A percentile compares a stretch with the other conserved stretches of the same genome.
Evolutionary conservation across 2,113 vertebrate genomes (phyloP).

Genomic region (Ascaphus truei): DNA sequence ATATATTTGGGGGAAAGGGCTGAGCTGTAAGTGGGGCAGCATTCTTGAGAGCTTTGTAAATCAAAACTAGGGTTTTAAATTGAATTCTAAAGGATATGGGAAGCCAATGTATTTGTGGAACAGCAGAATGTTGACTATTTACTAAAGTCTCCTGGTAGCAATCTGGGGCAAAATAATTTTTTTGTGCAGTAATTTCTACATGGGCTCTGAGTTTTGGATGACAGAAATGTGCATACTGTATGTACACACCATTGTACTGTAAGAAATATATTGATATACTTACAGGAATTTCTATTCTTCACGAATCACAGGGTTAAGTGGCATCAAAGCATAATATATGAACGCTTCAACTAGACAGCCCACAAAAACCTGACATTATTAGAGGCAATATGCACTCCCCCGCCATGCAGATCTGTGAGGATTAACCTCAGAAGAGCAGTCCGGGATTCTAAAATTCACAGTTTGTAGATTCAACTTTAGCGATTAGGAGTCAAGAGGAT

Average conservation of each 20-base stretch:
- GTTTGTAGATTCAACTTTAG: slow-evolving; percentile 48
- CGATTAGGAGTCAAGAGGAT: slow-evolving; percentile 61
- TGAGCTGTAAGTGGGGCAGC: no score
- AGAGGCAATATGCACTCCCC: slow-evolving; percentile 13
- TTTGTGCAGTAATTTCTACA: no score
- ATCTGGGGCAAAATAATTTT: no score
- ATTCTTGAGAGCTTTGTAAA: no score
- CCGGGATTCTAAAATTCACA: slow-evolving; percentile 51
- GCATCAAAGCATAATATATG: slow-evolving; percentile 16
- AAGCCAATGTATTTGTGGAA: no score
- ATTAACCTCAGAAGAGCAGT: slow-evolving; percentile 51
- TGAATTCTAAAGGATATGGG: no score
- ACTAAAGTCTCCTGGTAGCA: no score
- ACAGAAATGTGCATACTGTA: no score
- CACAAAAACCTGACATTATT: slow-evolving; percentile 20
- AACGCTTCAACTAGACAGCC: slow-evolving; percentile 4
- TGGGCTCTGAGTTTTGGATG: no score
- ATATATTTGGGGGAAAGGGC: no score
- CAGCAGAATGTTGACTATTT: not conserved
- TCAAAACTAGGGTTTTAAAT: no score
- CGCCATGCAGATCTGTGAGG: slow-evolving; percentile 44
- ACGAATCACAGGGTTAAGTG: not conserved
- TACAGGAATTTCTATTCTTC: not conserved
- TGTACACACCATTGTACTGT: no score
- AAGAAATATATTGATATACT: not conserved